Conservation (phyloP, 2,888 invertebrate species). For the Bursaphelenchus okinawaensis region DNA sequence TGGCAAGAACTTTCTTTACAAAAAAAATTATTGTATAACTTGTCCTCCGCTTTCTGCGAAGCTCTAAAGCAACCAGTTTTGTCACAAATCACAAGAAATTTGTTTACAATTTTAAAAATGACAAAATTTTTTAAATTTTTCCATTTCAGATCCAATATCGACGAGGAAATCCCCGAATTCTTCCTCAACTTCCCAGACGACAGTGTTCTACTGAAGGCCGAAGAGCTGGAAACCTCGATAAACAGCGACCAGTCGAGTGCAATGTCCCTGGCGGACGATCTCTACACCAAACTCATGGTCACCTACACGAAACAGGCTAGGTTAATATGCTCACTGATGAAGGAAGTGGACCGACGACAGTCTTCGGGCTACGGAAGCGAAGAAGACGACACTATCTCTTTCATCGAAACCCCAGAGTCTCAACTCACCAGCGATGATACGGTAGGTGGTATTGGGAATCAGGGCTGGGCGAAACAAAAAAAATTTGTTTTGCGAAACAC, state of each 20-base stretch:
- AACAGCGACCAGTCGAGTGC: background rate
- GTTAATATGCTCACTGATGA: constrained; percentile 39
- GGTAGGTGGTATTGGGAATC: too few species aligned
- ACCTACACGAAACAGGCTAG: constrained; percentile 64
- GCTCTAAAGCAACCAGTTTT: background rate
- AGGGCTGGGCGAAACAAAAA: too few species aligned
- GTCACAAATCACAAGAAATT: too few species aligned
- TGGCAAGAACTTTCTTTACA: too few species aligned
- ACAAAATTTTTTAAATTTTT: too few species aligned
- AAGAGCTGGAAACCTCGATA: background rate
- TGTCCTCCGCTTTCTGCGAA: too few species aligned
- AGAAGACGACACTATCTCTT: background rate
- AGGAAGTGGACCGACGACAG: background rate
- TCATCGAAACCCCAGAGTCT: background rate
- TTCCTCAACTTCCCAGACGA: constrained; percentile 74
- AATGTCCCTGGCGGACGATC: constrained; percentile 4
- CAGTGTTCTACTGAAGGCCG: background rate
- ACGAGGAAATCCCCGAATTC: constrained; percentile 59
- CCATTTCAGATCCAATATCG: constrained; percentile 5
- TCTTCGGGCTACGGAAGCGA: background rate
- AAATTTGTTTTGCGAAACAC: too few species aligned
- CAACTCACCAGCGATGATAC: background rate
- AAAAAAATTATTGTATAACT: too few species aligned
- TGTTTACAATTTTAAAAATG: too few species aligned
- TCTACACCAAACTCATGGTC: constrained; percentile 22